A percentile compares a stretch with the other conserved stretches of the same genome.
These are phyloP conservation scores for Anoura caudifer DNA, from an alignment of 2,113 vertebrate genomes.

Conservation along the genomic window DNA sequence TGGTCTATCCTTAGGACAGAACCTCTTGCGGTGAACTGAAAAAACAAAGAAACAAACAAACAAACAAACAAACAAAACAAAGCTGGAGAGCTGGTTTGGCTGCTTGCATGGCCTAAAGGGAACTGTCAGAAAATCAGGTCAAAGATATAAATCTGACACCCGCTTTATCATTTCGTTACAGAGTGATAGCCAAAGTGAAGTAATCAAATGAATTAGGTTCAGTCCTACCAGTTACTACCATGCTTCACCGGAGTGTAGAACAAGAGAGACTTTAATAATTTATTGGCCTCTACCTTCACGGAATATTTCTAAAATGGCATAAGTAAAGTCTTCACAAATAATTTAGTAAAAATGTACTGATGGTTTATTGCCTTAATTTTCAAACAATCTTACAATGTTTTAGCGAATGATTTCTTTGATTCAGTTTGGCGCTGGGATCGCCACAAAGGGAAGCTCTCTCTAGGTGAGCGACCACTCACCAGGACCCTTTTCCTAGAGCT, in stretches of 20 bases:
- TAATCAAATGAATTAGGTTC: background rate
- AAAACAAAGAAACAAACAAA: background rate
- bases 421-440: background rate
- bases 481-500: background rate
- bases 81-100: background rate
- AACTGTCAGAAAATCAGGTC: background rate
- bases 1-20: background rate
- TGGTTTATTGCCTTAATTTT: background rate
- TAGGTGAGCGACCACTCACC: background rate
- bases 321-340: background rate
- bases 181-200: background rate
- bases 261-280: background rate
- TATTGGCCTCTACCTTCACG: background rate
- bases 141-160: background rate
- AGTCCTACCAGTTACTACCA: background rate
- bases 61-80: background rate
- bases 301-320: background rate
- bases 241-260: background rate
- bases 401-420: background rate
- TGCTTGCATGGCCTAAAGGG: background rate
- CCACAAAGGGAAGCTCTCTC: background rate
- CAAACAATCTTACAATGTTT: background rate
- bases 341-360: background rate
- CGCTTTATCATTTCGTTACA: background rate
- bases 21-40: background rate